Evolutionary conservation across 2,797 vertebrate genomes (phyloP).

Genomic region (Cichlasoma orientale): DNA sequence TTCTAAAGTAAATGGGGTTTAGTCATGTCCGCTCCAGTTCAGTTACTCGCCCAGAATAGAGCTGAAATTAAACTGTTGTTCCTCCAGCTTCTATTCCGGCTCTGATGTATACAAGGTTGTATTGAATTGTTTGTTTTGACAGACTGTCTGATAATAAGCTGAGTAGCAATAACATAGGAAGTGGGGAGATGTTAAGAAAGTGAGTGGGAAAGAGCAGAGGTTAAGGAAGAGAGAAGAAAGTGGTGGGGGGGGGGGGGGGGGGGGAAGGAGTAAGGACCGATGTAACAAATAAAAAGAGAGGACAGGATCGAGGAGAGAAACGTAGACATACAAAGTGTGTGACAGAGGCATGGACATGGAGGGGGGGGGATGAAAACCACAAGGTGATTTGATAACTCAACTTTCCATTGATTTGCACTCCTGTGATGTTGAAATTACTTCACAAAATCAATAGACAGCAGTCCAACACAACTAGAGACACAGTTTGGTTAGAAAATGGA

Average conservation of each 20-base stretch:
- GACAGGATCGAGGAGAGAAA: neutral
- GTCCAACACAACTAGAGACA: constrained; percentile 2
- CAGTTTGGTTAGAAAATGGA: too few relatives aligned
- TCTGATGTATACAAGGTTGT: neutral
- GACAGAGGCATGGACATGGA: neutral
- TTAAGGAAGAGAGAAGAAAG: neutral
- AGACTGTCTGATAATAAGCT: constrained; percentile 23
- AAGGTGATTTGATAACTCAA: constrained; percentile 56
- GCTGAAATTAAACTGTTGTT: constrained; percentile 10
- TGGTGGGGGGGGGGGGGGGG: neutral
- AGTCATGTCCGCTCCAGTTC: constrained; percentile 19
- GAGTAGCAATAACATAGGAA: constrained; percentile 8
- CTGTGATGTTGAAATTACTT: constrained; percentile 62
- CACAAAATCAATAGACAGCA: constrained; percentile 44
- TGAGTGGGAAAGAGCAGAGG: neutral
- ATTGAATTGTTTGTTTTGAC: constrained; percentile 32
- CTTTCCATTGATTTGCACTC: constrained; percentile 54
- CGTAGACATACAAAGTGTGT: neutral
- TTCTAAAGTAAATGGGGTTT: constrained; percentile 26
- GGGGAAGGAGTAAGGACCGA: too few relatives aligned
- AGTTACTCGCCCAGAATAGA: constrained; percentile 42
- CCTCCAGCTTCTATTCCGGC: neutral
- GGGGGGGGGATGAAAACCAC: constrained; percentile 23
- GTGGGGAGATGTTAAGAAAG: constrained; percentile 12
- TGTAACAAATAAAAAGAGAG: neutral